Base-by-base conservation (phyloP, 2,888 invertebrate species). In the Caenorhabditis virilis region DNA sequence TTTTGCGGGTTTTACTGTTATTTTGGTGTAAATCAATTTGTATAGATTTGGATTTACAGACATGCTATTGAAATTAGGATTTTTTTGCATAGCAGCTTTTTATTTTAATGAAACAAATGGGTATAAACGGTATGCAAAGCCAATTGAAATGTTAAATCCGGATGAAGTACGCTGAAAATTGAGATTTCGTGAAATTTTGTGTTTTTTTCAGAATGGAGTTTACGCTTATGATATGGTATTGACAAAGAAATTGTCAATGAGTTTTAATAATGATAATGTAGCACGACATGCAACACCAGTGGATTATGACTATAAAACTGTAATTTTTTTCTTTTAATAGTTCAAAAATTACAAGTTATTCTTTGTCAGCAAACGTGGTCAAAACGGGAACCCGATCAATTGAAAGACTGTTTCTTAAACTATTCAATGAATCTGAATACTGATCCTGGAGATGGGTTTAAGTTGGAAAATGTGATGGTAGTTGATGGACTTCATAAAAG, bases 181-280 rank as follows among this genome's bases (percentile, higher is more conserved):
- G 15, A 2, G 7, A 3, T 42, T 23, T 7, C 23, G 2, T 5
- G 23, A 42, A 42, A 6, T 7, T 23, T 22, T 23, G 15, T 42
- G 4, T 9, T 36, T 42, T 27, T 45, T 45, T 41, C 55, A 75
- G 72, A 67, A 74, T 36, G 69, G 69, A 7, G 55, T 69, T 18
- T 78, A 78, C 58, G 76, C 72, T 26, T 72, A 76, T 45, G 69
- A 74, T 33, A 61, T 78, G 46, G 52, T 62, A 7, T 36, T 78
- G 1, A 30, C 49, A 2, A 72, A 72, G 27, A 69, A 66, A 41
- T 51, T 78, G 38, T 70, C 76, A 18, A 78, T 78, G 78, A 53
- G 62, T 2, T 66, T 57, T 30, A 54, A 64, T 13, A 65, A 62
- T 27, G 65, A 70, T 36, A 64, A 69, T 36, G 22, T 23, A 13